These are phyloP conservation scores for Onchidella celtica DNA, from an alignment of 2,888 invertebrate genomes.

Conservation along the genomic window DNA sequence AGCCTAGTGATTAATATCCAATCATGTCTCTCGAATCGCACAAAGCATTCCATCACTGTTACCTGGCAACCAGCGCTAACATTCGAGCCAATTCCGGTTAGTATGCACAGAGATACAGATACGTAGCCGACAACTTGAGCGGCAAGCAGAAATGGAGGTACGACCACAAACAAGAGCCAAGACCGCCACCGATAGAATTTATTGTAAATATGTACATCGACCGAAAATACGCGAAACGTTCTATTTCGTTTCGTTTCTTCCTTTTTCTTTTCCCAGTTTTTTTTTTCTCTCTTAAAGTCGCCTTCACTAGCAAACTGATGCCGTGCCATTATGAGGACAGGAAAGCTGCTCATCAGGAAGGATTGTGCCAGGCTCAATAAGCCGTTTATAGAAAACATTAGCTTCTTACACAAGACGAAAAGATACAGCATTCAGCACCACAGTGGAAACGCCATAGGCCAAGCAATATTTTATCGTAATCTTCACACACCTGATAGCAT, in stretches of 20 bases:
- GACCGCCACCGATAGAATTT: constrained; percentile 43
- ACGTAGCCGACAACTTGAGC: constrained; percentile 2
- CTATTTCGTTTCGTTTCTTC: too few species aligned
- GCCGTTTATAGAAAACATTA: not conserved
- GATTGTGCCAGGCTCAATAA: not conserved
- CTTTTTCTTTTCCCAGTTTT: too few species aligned
- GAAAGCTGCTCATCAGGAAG: not conserved
- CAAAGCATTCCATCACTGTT: constrained; percentile 20
- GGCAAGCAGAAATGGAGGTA: constrained; percentile 38
- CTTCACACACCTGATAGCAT: constrained; percentile 32
- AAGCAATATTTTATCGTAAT: constrained; percentile 11
- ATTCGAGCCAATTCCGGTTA: constrained; percentile 37
- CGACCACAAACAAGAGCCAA: constrained; percentile 43
- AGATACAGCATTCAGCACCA: constrained; percentile 13
- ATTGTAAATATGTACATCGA: too few species aligned
- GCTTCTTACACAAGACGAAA: not conserved
- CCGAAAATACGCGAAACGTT: too few species aligned
- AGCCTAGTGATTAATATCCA: constrained; percentile 5
- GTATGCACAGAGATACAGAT: constrained; percentile 28
- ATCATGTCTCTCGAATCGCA: not conserved
- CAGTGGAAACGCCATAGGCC: constrained; percentile 24
- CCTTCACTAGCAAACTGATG: too few species aligned
- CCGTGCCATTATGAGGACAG: not conserved
- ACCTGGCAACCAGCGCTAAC: constrained; percentile 22
- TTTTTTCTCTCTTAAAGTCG: too few species aligned